Evolutionary conservation across 2,888 invertebrate genomes (phyloP), one percentile per base, ranked within the genome.

Genomic region (Clusia tigrina): DNA sequence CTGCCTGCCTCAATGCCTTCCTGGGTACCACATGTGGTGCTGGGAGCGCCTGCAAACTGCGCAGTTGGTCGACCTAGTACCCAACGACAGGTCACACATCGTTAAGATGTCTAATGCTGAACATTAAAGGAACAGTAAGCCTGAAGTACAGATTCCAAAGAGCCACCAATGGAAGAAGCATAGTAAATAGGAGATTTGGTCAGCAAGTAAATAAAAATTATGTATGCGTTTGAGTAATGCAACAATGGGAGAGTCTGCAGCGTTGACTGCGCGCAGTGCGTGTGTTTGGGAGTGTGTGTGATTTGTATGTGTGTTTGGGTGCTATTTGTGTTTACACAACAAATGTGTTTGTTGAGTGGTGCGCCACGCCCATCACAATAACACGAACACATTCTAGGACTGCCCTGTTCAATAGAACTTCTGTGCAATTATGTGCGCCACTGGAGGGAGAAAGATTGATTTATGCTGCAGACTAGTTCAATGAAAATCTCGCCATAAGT

Each of bases 1-100:
- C n/a, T 20, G 48, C 18, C 48, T 3, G 22, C n/a, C 3, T 3
- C 9, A n/a, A 42, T n/a, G n/a, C n/a, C 9, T 42, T 42, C 12
- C n/a, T 15, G 9, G 15, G 42, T 42, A 15, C 48, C 20, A 15
- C 48, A 18, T 48, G 48, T 48, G 18, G 20, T 48, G 48, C 48
- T 48, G 48, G 22, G 48, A 48, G 48, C 48, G 48, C 18, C 48
- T 20, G 5, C 48, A 48, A 48, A 48, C 12, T 6, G 18, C 18
- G 15, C 20, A 18, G 22, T 32, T 32, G 32, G 6, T 15, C 48
- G 48, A 20, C 6, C 20, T 18, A 48, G 15, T 20, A 15, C 18
- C 6, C 22, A 48, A 48, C 48, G 48, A 48, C 48, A 48, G 48
- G 48, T 48, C 48, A 48, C 42, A 42, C 42, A 17, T n/a, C 32